These are phyloP conservation scores for Monopis laevigella DNA, from an alignment of 2,888 invertebrate genomes.

Conservation along the genomic window DNA sequence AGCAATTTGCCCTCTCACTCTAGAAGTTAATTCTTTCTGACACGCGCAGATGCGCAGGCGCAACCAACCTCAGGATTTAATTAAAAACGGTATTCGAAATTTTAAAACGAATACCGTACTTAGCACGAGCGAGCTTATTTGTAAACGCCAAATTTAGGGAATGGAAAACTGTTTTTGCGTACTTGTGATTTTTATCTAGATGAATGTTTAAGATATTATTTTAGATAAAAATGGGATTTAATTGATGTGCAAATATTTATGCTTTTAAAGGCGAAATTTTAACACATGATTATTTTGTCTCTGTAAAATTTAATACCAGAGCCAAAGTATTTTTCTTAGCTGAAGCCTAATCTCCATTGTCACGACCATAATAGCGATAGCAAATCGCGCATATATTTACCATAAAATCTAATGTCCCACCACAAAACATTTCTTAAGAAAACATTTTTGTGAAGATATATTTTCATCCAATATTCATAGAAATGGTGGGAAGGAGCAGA, in stretches of 20 bases:
- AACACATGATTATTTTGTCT: too few relatives aligned
- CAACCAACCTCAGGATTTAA: conserved; percentile 32
- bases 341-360: conserved; percentile 25
- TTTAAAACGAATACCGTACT: conserved; percentile 25
- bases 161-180: not conserved
- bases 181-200: conserved; percentile 6
- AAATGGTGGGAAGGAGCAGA: too few relatives aligned
- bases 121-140: conserved; percentile 24
- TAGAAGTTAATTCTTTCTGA: conserved; percentile 43
- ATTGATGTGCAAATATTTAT: too few relatives aligned
- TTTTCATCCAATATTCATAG: conserved; percentile 13
- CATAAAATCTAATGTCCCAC: conserved; percentile 24
- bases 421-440: conserved; percentile 4
- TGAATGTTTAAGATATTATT: not conserved
- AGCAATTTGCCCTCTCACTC: conserved; percentile 26
- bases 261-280: too few relatives aligned
- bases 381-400: conserved; percentile 42
- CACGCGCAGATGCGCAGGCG: conserved; percentile 30
- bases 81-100: conserved; percentile 53
- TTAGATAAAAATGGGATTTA: conserved; percentile 3
- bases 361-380: conserved; percentile 28
- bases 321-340: too few relatives aligned
- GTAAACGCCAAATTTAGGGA: conserved; percentile 26
- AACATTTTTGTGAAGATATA: conserved; percentile 12
- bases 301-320: too few relatives aligned